Evolutionary conservation across 2,888 invertebrate species (phyloP).

Genomic region (Sphinx pinastri): DNA sequence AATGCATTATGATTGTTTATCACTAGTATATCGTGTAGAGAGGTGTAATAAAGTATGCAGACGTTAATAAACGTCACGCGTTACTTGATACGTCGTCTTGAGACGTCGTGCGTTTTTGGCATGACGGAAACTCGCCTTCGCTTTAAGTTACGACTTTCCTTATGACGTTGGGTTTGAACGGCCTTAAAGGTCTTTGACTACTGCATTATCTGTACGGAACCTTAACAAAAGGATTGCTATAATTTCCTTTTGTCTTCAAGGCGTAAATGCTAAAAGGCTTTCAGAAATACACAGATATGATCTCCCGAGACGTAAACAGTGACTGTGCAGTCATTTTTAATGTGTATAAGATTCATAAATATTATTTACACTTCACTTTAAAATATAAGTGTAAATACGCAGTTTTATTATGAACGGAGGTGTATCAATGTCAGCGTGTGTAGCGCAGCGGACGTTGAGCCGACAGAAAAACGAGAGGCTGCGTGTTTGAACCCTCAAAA

Average conservation of each 20-base stretch:
- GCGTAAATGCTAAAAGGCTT: conserved; percentile 7
- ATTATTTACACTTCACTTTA: too few relatives aligned
- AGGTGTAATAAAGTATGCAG: conserved; percentile 4
- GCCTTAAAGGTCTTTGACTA: conserved; percentile 25
- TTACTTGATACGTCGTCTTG: not conserved
- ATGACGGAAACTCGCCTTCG: conserved; percentile 16
- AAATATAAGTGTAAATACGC: too few relatives aligned
- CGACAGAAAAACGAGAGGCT: too few relatives aligned
- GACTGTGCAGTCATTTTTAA: not conserved
- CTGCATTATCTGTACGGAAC: conserved; percentile 33
- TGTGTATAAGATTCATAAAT: too few relatives aligned
- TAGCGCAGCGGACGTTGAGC: too few relatives aligned
- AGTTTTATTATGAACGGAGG: too few relatives aligned
- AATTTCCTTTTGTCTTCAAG: conserved; percentile 1
- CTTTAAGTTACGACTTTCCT: conserved; percentile 20
- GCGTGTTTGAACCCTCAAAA: too few relatives aligned
- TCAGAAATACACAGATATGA: not conserved
- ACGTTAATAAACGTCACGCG: conserved; percentile 15
- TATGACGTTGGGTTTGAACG: conserved; percentile 13
- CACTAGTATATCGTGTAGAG: conserved; percentile 17
- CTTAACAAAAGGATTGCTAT: not conserved
- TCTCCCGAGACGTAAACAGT: too few relatives aligned
- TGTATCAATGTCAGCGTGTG: too few relatives aligned
- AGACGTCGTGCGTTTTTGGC: conserved; percentile 6
- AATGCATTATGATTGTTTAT: conserved; percentile 14